These are phyloP conservation scores for Pocillopora grandis DNA, from an alignment of 92 coral and sea anemone species.

Conservation along the genomic window DNA sequence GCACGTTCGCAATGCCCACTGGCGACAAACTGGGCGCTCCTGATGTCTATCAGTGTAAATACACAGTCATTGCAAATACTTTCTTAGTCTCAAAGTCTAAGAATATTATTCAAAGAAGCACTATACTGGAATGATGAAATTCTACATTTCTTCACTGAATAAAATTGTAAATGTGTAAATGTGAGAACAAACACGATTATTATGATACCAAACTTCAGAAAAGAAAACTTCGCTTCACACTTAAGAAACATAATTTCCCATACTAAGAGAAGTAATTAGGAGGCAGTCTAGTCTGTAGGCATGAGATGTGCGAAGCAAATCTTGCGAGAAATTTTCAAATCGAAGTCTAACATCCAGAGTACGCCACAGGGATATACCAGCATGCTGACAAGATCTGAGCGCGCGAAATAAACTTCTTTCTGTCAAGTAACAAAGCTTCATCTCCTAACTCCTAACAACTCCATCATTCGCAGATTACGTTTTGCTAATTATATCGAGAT, in stretches of 20 bases:
- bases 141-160: slow-evolving; percentile 5
- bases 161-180: slow-evolving; percentile 16
- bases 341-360: neutral
- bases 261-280: neutral
- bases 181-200: slow-evolving; percentile 8
- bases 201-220: neutral
- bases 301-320: neutral
- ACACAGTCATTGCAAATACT: neutral
- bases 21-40: neutral
- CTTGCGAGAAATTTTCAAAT: neutral
- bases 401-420: neutral
- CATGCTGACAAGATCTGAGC: neutral
- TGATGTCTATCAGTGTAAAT: neutral
- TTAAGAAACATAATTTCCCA: neutral
- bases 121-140: slow-evolving; percentile 22
- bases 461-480: neutral
- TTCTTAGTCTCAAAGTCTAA: slow-evolving; percentile 24
- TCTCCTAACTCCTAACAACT: neutral
- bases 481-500: slow-evolving; percentile 25
- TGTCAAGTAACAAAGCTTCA: neutral
- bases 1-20: neutral
- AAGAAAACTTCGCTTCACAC: slow-evolving; percentile 24
- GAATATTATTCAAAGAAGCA: neutral
- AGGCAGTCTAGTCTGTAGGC: neutral
- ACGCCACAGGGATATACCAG: neutral